Conservation (phyloP, 2,113 vertebrate genomes). For the Hemiprocne comata region DNA sequence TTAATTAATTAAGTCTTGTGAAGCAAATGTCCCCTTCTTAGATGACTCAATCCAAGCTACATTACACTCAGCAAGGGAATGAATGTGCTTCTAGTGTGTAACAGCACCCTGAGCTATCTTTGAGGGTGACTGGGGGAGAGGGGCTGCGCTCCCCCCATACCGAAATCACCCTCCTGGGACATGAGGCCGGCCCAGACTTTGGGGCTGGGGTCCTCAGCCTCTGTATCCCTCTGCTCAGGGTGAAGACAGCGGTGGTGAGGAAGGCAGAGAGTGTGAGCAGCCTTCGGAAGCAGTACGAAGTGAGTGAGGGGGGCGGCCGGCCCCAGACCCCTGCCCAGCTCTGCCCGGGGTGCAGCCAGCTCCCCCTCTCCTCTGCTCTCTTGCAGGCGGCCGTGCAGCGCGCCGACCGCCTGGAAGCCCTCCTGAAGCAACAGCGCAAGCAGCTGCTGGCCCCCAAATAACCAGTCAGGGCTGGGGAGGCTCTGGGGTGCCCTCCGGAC, state of each 20-base stretch:
- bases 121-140: background rate
- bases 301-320: constrained; percentile 54
- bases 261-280: constrained; percentile 88
- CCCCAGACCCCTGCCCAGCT: background rate
- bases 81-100: background rate
- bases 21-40: background rate
- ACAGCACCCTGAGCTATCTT: background rate
- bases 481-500: too few species aligned
- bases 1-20: background rate
- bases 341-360: rapidly evolving
- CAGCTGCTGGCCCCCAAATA: constrained; percentile 79
- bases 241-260: constrained; percentile 88
- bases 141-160: rapidly evolving
- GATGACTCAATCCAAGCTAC: background rate
- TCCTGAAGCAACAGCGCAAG: constrained; percentile 86
- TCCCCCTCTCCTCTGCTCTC: background rate
- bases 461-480: background rate
- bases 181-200: rapidly evolving
- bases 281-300: constrained; percentile 88
- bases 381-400: constrained; percentile 86
- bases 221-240: constrained; percentile 71
- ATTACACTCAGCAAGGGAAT: rapidly evolving
- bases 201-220: background rate
- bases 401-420: constrained; percentile 86
- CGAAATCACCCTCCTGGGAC: rapidly evolving